These are phyloP conservation scores for Spisula subtruncata DNA, from an alignment of 2,888 invertebrate species.

Conservation along the genomic window DNA sequence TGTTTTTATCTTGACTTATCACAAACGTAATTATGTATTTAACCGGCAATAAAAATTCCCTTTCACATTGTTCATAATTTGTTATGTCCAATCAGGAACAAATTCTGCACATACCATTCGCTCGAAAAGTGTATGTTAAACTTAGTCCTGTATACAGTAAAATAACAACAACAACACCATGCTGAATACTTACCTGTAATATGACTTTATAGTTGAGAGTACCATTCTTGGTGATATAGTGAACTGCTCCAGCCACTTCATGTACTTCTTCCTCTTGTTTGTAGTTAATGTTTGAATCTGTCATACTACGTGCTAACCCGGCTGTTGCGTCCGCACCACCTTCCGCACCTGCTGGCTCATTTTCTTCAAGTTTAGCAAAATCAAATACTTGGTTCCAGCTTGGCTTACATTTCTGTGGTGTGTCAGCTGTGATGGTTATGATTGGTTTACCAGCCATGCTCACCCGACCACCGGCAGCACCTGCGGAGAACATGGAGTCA, in stretches of 20 bases:
- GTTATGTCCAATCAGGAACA: too few relatives aligned
- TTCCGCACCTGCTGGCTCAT: slow-evolving; percentile 91
- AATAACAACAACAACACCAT: too few relatives aligned
- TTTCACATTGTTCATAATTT: not conserved
- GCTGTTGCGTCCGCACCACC: slow-evolving; percentile 90
- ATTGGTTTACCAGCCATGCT: slow-evolving; percentile 90
- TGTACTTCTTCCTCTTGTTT: slow-evolving; percentile 87
- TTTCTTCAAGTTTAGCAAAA: slow-evolving; percentile 89
- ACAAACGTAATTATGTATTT: too few relatives aligned
- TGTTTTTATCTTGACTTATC: too few relatives aligned
- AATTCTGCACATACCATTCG: too few relatives aligned
- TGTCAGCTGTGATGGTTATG: slow-evolving; percentile 94
- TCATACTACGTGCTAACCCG: slow-evolving; percentile 88
- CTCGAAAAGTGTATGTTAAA: too few relatives aligned
- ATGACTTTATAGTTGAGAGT: slow-evolving; percentile 95
- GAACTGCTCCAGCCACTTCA: slow-evolving; percentile 92
- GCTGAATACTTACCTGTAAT: slow-evolving; percentile 89
- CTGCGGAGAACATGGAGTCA: slow-evolving; percentile 49
- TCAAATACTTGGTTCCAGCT: slow-evolving; percentile 64
- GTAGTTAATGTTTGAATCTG: slow-evolving; percentile 87
- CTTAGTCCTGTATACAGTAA: too few relatives aligned
- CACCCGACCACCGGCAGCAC: slow-evolving; percentile 39
- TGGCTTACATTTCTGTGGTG: slow-evolving; percentile 61
- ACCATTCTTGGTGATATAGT: slow-evolving; percentile 98
- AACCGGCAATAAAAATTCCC: not conserved